Evolutionary conservation across 2,888 invertebrate species (phyloP), one percentile per base, ranked within the genome.

Genomic region (Pandemis corylana): DNA sequence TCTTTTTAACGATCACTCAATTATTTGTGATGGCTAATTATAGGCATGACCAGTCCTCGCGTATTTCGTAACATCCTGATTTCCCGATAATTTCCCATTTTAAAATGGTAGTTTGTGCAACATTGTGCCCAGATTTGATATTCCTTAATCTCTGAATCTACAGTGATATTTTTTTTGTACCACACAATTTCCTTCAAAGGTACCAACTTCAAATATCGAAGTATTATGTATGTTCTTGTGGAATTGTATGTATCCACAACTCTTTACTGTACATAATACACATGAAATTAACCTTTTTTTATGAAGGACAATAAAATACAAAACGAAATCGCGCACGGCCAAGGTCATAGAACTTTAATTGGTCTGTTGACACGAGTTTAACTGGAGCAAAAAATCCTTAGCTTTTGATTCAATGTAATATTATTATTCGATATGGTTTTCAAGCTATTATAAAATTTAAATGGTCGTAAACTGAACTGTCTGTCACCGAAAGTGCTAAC

Each of bases 1-100:
- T 67, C 67, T 67, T 67, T 67, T 67, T 51, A 5, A 44, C 5
- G 44, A 64, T 64, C 15, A 64, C 64, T 64, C 36, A 6, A 64
- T 12, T 64, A n/a, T n/a, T 49, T 67, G 53, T 67, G 53, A 36
- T 66, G 13, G 49, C 36, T 12, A 7, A 15, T 36, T 65, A 46
- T 49, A 46, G 13, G 12, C 28, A 65, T 41, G 28, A 28, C 61
- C 15, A 5, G 13, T 20, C 59, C 59, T 12, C 28, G 46, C 44
- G 12, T 64, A 6, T 46, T 44, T 63, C 7, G 42, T 12, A 28
- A 28, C 20, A 5, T 20, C 7, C 15, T 3, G 7, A 15, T 15
- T 15, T 15, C 15, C 15, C 15, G 7, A 9, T 49, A 36, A 1
- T 36, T 36, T 36, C 2, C 28, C 28, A 36, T 36, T 36, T 36